phyloP scores from a whole-genome alignment of 2,113 vertebrate genomes.

The Mormyrus lacerda region DNA sequence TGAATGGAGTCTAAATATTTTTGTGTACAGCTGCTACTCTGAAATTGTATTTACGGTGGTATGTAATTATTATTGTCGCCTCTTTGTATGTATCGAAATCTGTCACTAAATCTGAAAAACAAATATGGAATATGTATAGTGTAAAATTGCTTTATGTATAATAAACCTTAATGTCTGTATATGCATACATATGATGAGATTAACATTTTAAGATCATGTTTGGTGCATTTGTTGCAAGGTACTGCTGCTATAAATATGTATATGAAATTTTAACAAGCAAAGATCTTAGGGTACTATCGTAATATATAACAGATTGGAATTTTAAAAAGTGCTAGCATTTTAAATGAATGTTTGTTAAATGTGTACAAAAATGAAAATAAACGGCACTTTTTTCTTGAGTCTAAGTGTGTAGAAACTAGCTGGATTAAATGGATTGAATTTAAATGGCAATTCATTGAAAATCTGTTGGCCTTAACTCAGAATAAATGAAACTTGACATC shows the following conservation, averaged over 20 bases:
- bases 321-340: constrained; percentile 7
- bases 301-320: constrained; percentile 7
- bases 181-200: constrained; percentile 44
- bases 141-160: constrained; percentile 98
- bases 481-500: neutral
- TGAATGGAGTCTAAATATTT: constrained; percentile 75
- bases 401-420: neutral
- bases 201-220: constrained; percentile 10
- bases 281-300: neutral
- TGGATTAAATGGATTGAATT: neutral
- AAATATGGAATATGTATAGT: constrained; percentile 84
- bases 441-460: neutral
- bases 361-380: constrained; percentile 5
- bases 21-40: constrained; percentile 84
- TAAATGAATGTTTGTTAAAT: constrained; percentile 18
- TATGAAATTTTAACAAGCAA: neutral
- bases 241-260: constrained; percentile 3
- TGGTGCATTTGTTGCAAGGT: constrained; percentile 4
- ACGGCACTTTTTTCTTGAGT: neutral
- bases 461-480: neutral
- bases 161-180: constrained; percentile 72
- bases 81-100: constrained; percentile 78
- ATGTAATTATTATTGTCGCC: constrained; percentile 91
- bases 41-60: constrained; percentile 90
- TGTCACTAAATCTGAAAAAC: constrained; percentile 68